Evolutionary conservation across 2,113 vertebrate genomes (phyloP), one percentile per base, ranked within the genome.

Genomic region (Cavia aperea): DNA sequence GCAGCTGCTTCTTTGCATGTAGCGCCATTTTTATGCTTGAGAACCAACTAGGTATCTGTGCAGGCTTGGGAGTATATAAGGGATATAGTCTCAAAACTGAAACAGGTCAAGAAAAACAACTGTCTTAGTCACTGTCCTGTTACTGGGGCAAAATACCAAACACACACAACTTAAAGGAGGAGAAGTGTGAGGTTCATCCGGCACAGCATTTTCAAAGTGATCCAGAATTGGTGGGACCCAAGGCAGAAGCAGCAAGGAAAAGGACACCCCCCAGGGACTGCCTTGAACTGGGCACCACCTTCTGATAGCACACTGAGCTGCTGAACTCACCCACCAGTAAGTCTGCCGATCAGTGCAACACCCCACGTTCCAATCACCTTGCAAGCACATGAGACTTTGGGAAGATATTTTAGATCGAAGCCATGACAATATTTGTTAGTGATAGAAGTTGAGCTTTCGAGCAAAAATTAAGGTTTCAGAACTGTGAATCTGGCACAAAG

Each of bases 1-100:
- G 33, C 29, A 54, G 12, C n/a, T 58, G 33, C 5, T 63, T 86
- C 86, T 86, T 58, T 81, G 49, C 21, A 33, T 6, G 10, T 60
- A 88, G 83, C 26, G 81, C 19, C 26, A n/a, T 75, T 77, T 90
- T 88, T 65, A 86, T 39, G 60, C 86, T 46, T 73, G 94, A 91
- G 36, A 65, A 82, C 4, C 18, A 94, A 46, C 46, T 31, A 0
- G 85, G 4, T 33, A 15, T 9, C 72, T 84, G 68, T 43, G 90
- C 51, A 89, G 51, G 75, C 2, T 70, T 70, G 68, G 36, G 18
- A 21, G 19, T 70, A 10, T 83, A 36, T 43, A 13, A 15, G 2
- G 60, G 21, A 70, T 15, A 31, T 33, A 19, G 62, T 94, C 72
- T 94, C 2, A 8, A 63, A 92, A 87, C 60, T 51, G 82, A 84